phyloP scores from a whole-genome alignment of 1,140 invertebrate species.

The Cecropterus lyciades region DNA sequence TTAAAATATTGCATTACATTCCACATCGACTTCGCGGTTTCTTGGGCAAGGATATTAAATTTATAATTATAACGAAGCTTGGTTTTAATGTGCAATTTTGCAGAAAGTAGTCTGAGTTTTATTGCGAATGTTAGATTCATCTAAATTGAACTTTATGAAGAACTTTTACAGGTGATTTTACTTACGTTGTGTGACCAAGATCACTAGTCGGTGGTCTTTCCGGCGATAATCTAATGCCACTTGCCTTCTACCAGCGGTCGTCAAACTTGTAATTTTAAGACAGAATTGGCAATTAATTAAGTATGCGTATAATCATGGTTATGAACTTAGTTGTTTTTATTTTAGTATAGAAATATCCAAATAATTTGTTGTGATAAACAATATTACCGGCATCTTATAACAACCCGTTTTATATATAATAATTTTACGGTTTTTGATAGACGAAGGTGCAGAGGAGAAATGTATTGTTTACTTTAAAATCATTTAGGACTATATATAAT shows the following conservation, averaged over 20 bases:
- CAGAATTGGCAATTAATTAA: too few species aligned
- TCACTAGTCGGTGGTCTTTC: slow-evolving; percentile 27
- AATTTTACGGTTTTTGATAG: too few species aligned
- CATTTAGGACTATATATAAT: too few species aligned
- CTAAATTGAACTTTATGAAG: slow-evolving; percentile 7
- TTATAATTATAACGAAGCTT: slow-evolving; percentile 44
- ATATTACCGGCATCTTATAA: too few species aligned
- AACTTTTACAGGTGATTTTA: background rate
- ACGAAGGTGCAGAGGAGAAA: too few species aligned
- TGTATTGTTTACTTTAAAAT: too few species aligned
- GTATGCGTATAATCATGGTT: too few species aligned
- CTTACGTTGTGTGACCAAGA: background rate
- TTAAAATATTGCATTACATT: slow-evolving; percentile 23
- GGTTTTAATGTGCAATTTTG: slow-evolving; percentile 51
- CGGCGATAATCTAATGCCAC: slow-evolving; percentile 39
- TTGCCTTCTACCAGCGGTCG: slow-evolving; percentile 32
- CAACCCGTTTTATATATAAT: too few species aligned
- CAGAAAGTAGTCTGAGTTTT: slow-evolving; percentile 40
- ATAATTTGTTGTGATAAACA: too few species aligned
- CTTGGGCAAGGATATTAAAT: slow-evolving; percentile 34
- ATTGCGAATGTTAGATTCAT: background rate
- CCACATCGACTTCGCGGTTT: slow-evolving; percentile 24
- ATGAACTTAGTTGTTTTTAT: too few species aligned
- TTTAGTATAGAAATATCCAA: too few species aligned
- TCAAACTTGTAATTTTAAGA: slow-evolving; percentile 31